Conservation (phyloP, 2,797 vertebrate genomes). For the Tragopan temminckii region DNA sequence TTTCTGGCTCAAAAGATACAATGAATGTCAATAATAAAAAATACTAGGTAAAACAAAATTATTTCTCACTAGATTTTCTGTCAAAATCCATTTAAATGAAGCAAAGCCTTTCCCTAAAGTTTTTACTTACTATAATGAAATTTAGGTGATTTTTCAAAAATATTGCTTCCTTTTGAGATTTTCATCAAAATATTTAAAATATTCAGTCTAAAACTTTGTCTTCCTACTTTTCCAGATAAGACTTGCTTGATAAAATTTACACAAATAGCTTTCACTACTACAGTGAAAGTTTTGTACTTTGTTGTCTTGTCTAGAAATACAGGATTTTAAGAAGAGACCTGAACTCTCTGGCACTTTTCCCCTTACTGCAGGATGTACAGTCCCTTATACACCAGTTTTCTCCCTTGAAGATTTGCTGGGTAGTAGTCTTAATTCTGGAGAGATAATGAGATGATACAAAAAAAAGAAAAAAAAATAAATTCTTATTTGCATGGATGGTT, state of each 20-base stretch:
- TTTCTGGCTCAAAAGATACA: background rate
- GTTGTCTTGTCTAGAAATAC: background rate
- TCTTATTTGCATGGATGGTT: background rate
- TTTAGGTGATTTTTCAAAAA: background rate
- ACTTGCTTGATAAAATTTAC: background rate
- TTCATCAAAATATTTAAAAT: background rate
- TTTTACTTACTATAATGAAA: background rate
- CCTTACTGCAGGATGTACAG: fast-evolving
- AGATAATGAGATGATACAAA: background rate
- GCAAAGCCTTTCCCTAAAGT: background rate
- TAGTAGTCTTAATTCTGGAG: background rate
- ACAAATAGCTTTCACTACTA: background rate
- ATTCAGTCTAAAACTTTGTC: background rate
- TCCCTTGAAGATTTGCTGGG: background rate
- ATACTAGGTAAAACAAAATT: background rate
- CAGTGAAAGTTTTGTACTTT: background rate
- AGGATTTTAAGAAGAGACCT: background rate
- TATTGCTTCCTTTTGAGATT: background rate
- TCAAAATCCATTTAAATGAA: background rate
- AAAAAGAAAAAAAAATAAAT: background rate
- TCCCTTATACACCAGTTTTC: background rate
- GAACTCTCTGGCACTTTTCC: background rate
- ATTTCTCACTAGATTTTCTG: background rate
- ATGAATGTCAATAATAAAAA: background rate
- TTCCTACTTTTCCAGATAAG: background rate